These are phyloP conservation scores for Diplolepis rosae DNA, from an alignment of 2,888 invertebrate species.

Conservation along the genomic window DNA sequence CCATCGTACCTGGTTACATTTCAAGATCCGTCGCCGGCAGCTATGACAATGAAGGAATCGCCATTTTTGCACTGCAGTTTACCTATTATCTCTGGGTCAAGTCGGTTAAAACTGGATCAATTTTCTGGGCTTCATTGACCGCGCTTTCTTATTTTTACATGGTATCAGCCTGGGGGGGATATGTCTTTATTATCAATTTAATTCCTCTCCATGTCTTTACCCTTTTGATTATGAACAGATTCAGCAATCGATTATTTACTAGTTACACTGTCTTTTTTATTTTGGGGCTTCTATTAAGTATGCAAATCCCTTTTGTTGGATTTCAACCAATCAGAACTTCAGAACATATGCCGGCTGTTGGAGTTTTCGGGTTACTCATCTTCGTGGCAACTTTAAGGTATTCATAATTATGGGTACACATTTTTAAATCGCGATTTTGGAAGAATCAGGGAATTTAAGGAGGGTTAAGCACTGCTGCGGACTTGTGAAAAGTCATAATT, in stretches of 20 bases:
- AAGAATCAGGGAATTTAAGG: no score
- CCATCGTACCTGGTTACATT: constrained; percentile 99
- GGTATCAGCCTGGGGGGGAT: constrained; percentile 99
- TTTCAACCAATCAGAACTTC: constrained; percentile 99
- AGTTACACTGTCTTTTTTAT: constrained; percentile 99
- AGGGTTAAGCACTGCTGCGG: no score
- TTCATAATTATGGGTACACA: constrained; percentile 27
- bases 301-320: constrained; percentile 97
- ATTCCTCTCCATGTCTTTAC: constrained; percentile 98
- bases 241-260: constrained; percentile 92
- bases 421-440: no score
- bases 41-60: constrained; percentile 99
- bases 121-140: constrained; percentile 96
- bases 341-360: constrained; percentile 99
- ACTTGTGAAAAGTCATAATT: no score
- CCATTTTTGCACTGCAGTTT: constrained; percentile 98
- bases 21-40: constrained; percentile 99
- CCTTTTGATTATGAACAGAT: constrained; percentile 95
- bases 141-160: constrained; percentile 99
- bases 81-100: constrained; percentile 99
- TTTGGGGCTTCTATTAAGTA: constrained; percentile 93
- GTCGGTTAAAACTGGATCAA: constrained; percentile 96
- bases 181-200: constrained; percentile 99
- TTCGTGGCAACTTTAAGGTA: constrained; percentile 87
- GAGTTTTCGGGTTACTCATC: constrained; percentile 95